Evolutionary conservation across 2,888 invertebrate species (phyloP).

Genomic region (Ptychoptera albimana): DNA sequence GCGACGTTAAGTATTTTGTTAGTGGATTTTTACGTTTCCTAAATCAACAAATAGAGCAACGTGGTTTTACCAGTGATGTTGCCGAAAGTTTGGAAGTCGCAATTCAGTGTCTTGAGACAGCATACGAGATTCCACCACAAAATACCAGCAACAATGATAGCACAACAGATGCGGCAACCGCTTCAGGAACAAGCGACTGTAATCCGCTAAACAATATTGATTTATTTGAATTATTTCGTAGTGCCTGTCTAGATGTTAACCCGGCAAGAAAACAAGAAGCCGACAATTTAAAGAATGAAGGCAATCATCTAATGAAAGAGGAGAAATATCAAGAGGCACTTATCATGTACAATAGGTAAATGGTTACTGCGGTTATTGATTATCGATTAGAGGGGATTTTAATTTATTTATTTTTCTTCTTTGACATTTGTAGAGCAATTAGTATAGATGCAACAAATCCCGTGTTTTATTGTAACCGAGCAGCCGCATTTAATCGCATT

Average conservation of each 20-base stretch:
- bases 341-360: constrained; percentile 47
- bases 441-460: constrained; percentile 75
- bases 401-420: neutral
- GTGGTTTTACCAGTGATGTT: constrained; percentile 22
- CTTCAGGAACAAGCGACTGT: neutral
- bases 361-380: neutral
- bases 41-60: constrained; percentile 22
- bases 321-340: constrained; percentile 69
- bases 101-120: constrained; percentile 84
- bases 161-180: constrained; percentile 6
- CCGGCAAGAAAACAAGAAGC: constrained; percentile 48
- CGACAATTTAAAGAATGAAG: constrained; percentile 74
- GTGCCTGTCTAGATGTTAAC: constrained; percentile 28
- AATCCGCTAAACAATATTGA: constrained; percentile 24
- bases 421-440: constrained; percentile 52
- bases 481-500: constrained; percentile 85
- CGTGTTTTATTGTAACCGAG: constrained; percentile 93
- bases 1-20: constrained; percentile 17
- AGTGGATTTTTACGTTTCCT: constrained; percentile 25
- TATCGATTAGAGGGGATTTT: constrained; percentile 8
- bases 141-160: constrained; percentile 8
- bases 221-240: constrained; percentile 32
- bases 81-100: constrained; percentile 63
- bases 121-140: constrained; percentile 50
- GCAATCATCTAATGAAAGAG: constrained; percentile 76